Base-by-base conservation (phyloP, 1,140 invertebrate genomes). In the Psix sp. region DNA sequence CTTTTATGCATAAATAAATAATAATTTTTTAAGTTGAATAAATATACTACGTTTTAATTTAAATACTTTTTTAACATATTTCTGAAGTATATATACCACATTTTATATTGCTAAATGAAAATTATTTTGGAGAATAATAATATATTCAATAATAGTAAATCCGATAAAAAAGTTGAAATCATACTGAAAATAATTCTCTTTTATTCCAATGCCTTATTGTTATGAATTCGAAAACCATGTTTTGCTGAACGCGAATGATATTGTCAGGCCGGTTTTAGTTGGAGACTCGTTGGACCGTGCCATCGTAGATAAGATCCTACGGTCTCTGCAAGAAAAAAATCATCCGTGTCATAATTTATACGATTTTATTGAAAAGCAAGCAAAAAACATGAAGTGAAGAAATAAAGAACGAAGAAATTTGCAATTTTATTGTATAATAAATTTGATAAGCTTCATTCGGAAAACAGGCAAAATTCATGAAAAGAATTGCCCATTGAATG, bases 331-430 rank as follows among this genome's bases (percentile, higher is more conserved):
- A 11, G 33, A 33, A 52, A 68, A 52, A 68, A 68, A 59, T 52
- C 46, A 60, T 68, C 40, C 48, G 13, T 60, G 38, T 68, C 46
- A 68, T 60, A 68, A 68, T 68, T 68, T 68, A 68, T 52, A 68
- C 54, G 39, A 60, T 33, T 60, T 60, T 59, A 54, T 68, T 68
- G 54, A 68, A 68, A 68, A 39, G 35, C 54, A 60, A 52, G 40
- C 39, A 60, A 68, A 68, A 68, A 68, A 59, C n/a, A n/a, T 48
- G 9, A 51, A 3, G 20, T 20, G 7, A 11, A 42, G 43, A 67
- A 67, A 67, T 59, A 59, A 51, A 67, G 21, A 39, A 67, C 36
- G 24, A 67, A 26, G 21, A 49, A 57, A 51, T 51, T 36, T 36
- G 36, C 63, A 43, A 67, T 52, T 56, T 66, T 56, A 66, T 31